Conservation (phyloP, 2,797 vertebrate genomes). For the Hippoglossus hippoglossus region DNA sequence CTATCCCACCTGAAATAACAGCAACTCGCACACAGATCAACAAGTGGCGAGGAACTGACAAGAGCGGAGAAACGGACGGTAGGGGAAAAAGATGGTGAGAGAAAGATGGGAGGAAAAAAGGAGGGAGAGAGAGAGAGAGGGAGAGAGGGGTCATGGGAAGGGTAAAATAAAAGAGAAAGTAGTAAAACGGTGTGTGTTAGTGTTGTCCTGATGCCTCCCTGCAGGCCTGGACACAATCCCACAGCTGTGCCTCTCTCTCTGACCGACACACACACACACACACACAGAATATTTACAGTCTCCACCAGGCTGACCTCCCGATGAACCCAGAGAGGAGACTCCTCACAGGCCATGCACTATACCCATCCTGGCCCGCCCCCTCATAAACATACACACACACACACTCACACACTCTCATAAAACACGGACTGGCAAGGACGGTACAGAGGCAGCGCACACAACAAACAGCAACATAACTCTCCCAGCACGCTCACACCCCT, state of each 20-base stretch:
- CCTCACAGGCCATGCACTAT: conserved; percentile 82
- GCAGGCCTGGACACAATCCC: conserved; percentile 85
- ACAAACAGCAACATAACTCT: conserved; percentile 79
- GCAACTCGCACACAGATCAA: conserved; percentile 67
- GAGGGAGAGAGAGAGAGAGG: conserved; percentile 28
- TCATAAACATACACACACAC: conserved; percentile 80
- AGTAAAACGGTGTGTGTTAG: conserved; percentile 83
- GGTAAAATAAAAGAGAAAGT: conserved; percentile 83
- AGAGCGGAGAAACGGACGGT: conserved; percentile 40
- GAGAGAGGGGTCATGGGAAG: conserved; percentile 76
- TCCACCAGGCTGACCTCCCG: conserved; percentile 82
- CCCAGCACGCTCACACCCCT: conserved; percentile 73
- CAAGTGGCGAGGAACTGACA: conserved; percentile 65
- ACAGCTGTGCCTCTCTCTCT: conserved; percentile 80
- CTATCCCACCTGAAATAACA: conserved; percentile 79
- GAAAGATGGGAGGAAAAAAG: conserved; percentile 59
- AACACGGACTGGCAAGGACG: conserved; percentile 69
- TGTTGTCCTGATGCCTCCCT: conserved; percentile 83
- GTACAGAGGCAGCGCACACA: conserved; percentile 68
- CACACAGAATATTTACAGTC: conserved; percentile 86
- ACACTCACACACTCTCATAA: conserved; percentile 64
- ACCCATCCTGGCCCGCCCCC: conserved; percentile 78
- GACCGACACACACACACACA: conserved; percentile 57
- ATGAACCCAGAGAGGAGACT: conserved; percentile 85
- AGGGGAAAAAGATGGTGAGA: conserved; percentile 51